These are phyloP conservation scores for Mus spretus DNA, from an alignment of 2,797 vertebrate species.

Conservation along the genomic window DNA sequence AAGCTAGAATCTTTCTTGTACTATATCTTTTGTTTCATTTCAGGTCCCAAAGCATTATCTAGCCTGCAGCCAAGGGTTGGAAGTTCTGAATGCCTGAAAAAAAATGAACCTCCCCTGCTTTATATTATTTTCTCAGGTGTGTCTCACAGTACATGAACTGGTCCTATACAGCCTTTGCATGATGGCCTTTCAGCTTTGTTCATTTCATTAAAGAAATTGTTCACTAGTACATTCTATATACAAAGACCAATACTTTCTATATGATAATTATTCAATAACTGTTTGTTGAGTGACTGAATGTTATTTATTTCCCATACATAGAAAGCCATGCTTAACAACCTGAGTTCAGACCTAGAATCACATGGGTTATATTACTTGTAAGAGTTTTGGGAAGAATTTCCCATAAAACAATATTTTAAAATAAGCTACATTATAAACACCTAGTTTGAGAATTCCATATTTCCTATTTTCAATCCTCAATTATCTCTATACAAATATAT, in stretches of 20 bases:
- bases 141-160: background rate
- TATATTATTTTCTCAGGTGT: background rate
- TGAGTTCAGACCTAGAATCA: background rate
- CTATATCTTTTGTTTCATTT: background rate
- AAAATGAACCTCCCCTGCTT: background rate
- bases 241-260: background rate
- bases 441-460: background rate
- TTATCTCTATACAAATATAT: background rate
- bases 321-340: background rate
- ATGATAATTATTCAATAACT: background rate
- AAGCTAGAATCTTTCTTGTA: background rate
- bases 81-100: background rate
- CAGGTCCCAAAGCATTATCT: background rate
- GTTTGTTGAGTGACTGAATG: background rate
- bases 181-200: background rate
- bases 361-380: background rate
- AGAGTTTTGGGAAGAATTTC: background rate
- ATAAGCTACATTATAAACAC: background rate
- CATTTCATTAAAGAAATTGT: background rate
- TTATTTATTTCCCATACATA: background rate
- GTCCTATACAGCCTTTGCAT: background rate
- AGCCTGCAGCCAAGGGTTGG: background rate
- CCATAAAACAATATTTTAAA: background rate
- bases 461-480: background rate
- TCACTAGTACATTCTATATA: background rate